phyloP scores from a whole-genome alignment of 2,888 invertebrate genomes.

The Craniophora ligustri region DNA sequence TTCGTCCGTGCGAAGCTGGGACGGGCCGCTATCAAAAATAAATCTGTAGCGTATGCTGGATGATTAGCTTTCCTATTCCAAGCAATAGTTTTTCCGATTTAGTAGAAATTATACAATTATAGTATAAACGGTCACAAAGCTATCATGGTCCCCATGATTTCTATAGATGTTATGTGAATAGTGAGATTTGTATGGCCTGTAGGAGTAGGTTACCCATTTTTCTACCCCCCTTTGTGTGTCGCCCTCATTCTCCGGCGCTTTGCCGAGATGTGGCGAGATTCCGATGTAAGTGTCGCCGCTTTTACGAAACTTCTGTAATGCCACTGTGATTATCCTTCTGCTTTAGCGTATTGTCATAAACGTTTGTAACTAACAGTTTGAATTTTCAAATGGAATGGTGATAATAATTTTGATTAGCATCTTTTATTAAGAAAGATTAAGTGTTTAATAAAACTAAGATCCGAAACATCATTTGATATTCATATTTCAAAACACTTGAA shows the following conservation, averaged over 20 bases:
- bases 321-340: slow-evolving; percentile 44
- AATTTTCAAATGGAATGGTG: neutral
- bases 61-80: no score
- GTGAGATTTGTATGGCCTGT: slow-evolving; percentile 47
- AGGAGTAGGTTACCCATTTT: slow-evolving; percentile 62
- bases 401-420: neutral
- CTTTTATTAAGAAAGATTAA: no score
- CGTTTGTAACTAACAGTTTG: slow-evolving; percentile 1
- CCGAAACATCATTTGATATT: no score
- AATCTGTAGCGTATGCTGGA: no score
- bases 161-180: slow-evolving; percentile 45
- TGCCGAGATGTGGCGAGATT: slow-evolving; percentile 56
- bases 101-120: neutral
- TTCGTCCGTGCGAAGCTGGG: no score
- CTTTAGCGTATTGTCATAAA: slow-evolving; percentile 12
- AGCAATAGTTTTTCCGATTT: no score
- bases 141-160: slow-evolving; percentile 37
- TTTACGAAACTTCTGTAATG: slow-evolving; percentile 49
- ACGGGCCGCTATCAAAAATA: no score
- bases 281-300: slow-evolving; percentile 51
- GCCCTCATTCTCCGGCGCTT: slow-evolving; percentile 60
- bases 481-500: no score
- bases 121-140: slow-evolving; percentile 12
- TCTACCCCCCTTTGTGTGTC: slow-evolving; percentile 56
- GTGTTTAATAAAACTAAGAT: no score